These are phyloP conservation scores for Drosophila leontia DNA, from an alignment of 1,140 invertebrate species.

Conservation along the genomic window DNA sequence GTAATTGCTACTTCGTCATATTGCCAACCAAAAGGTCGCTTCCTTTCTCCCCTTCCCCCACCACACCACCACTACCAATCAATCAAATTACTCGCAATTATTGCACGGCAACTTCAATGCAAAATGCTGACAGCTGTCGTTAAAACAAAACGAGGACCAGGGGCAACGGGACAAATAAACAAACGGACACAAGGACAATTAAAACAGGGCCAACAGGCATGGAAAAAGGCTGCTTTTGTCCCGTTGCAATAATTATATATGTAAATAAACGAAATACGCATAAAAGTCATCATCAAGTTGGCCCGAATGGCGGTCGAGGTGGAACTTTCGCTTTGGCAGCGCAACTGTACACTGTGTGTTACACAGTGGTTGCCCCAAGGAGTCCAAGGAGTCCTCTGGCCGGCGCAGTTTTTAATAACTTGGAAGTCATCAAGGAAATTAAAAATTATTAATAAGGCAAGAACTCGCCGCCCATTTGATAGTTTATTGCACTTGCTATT, in stretches of 20 bases:
- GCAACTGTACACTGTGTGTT: slow-evolving; percentile 14
- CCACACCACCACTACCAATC: slow-evolving; percentile 29
- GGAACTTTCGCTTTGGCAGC: slow-evolving; percentile 31
- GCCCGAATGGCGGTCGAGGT: slow-evolving; percentile 26
- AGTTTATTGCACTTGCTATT: slow-evolving; percentile 64
- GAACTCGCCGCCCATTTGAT: slow-evolving; percentile 69
- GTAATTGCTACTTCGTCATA: neutral
- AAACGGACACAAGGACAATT: slow-evolving; percentile 45
- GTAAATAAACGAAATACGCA: slow-evolving; percentile 56
- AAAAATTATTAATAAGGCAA: slow-evolving; percentile 82
- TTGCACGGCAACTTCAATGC: slow-evolving; percentile 31
- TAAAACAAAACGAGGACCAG: slow-evolving; percentile 33
- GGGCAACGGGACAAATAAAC: slow-evolving; percentile 28
- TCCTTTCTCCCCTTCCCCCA: too few relatives aligned
- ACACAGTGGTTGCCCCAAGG: slow-evolving; percentile 1
- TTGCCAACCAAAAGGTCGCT: neutral
- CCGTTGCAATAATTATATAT: slow-evolving; percentile 54
- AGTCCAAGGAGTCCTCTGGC: slow-evolving; percentile 32
- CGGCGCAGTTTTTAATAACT: slow-evolving; percentile 69
- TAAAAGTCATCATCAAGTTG: slow-evolving; percentile 59
- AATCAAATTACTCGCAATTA: slow-evolving; percentile 66
- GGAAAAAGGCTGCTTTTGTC: slow-evolving; percentile 3
- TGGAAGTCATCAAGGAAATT: slow-evolving; percentile 81
- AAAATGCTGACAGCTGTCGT: slow-evolving; percentile 61
- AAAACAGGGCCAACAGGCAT: slow-evolving; percentile 12